Base-by-base conservation (phyloP, 2,888 invertebrate genomes). In the Acrobasis suavella region DNA sequence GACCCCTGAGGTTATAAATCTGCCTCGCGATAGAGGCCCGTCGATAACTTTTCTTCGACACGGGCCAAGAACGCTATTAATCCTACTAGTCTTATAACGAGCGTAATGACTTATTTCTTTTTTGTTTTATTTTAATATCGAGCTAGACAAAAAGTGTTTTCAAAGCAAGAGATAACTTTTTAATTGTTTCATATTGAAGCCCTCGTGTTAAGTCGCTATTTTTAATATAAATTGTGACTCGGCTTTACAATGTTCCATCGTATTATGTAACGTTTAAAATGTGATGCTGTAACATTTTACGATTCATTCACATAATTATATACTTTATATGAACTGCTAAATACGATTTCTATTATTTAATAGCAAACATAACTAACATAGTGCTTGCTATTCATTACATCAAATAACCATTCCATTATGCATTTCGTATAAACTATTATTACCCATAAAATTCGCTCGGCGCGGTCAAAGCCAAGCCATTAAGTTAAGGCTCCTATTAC, bases 1-100 rank as follows among this genome's bases (percentile, higher is more conserved):
- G 86, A 80, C 73, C 74, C 78, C 71, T 32, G 67, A 70, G 69
- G 81, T 78, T 82, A 84, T 87, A 86, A 87, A 87, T 88, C 81
- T 81, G 73, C 63, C 67, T 58, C 50, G 55, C 64, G 62, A 65
- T 55, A 55, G 61, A 52, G 61, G 38, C 67, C 67, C 65, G 69
- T 70, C 75, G 73, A 77, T 73, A 67, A 67, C 60, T 65, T 59
- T 62, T 63, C 54, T 65, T 59, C 55, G 59, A 60, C 64, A 38
- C 37, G 62, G 64, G 63, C 62, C 67, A 59, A 67, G 67, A 54
- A 60, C 54, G 55, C 64, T 68, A 70, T 74, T 72, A 72, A 73
- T 66, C 55, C 66, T 63, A 38, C 42, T 58, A 58, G 67, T 65
- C 66, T 65, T 69, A 61, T 54, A 54, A 46, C 61, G 14, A 22